Percentiles rank a stretch among this genome's conserved stretches.
Evolutionary conservation across 2,797 vertebrate genomes (phyloP).

Genomic region (Sebastolobus altivelis): DNA sequence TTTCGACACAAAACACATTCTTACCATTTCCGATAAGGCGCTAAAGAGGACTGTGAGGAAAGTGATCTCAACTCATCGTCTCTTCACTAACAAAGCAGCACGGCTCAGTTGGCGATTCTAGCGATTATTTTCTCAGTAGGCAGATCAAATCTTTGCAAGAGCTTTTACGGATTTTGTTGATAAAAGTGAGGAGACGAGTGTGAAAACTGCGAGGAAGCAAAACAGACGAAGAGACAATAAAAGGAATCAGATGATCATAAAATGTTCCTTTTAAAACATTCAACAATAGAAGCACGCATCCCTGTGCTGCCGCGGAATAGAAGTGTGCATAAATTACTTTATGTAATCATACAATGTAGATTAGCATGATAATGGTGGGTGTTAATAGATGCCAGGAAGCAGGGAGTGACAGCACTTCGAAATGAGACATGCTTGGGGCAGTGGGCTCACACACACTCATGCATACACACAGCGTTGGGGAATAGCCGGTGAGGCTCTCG

Average conservation of each 20-base stretch:
- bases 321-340: constrained; percentile 99
- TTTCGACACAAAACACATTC: constrained; percentile 77
- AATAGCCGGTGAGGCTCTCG: constrained; percentile 84
- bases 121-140: constrained; percentile 78
- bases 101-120: constrained; percentile 58
- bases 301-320: constrained; percentile 90
- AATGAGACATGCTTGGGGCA: constrained; percentile 98
- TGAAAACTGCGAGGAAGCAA: constrained; percentile 51
- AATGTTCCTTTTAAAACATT: constrained; percentile 77
- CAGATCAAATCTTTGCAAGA: constrained; percentile 52
- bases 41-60: constrained; percentile 71
- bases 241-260: constrained; percentile 47
- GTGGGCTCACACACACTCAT: constrained; percentile 82
- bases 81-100: constrained; percentile 73
- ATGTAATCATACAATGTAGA: constrained; percentile 99
- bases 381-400: constrained; percentile 99
- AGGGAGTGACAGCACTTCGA: constrained; percentile 97
- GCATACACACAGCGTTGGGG: constrained; percentile 82
- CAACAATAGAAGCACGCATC: constrained; percentile 86
- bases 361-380: constrained; percentile 99
- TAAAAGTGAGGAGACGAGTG: constrained; percentile 50
- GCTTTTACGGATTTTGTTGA: constrained; percentile 51
- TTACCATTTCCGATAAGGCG: constrained; percentile 73
- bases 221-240: constrained; percentile 35
- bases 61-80: constrained; percentile 70